A percentile compares a stretch with the other conserved stretches of the same genome.
These are phyloP conservation scores for Australoheros facetus DNA, from an alignment of 2,797 vertebrate genomes.

Conservation along the genomic window DNA sequence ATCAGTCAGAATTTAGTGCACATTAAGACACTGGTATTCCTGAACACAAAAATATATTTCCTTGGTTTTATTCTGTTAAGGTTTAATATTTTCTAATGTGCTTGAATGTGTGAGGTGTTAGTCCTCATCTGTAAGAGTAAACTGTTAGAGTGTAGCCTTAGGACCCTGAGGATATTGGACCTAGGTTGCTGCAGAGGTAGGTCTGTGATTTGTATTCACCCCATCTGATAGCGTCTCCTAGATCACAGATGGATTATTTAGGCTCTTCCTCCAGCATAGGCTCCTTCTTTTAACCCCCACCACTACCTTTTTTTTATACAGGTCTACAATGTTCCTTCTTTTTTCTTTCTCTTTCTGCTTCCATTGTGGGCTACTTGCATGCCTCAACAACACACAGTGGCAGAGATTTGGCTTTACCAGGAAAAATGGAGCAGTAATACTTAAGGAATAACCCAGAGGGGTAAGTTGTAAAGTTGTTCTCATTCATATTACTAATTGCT, in stretches of 20 bases:
- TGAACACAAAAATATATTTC: not conserved
- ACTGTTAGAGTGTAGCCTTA: slow-evolving; percentile 73
- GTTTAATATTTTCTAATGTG: slow-evolving; percentile 6
- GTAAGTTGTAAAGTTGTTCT: slow-evolving; percentile 76
- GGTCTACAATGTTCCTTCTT: slow-evolving; percentile 30
- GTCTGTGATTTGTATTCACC: slow-evolving; percentile 79
- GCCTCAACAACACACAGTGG: slow-evolving; percentile 34
- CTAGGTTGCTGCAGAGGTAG: slow-evolving; percentile 77
- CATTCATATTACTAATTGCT: slow-evolving; percentile 17
- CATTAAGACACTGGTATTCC: not conserved
- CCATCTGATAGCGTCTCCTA: slow-evolving; percentile 78
- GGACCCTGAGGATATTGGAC: slow-evolving; percentile 81
- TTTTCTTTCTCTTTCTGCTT: slow-evolving; percentile 30
- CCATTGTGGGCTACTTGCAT: slow-evolving; percentile 59
- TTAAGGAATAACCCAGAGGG: slow-evolving; percentile 55
- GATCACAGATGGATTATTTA: slow-evolving; percentile 81
- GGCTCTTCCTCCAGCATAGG: slow-evolving; percentile 67
- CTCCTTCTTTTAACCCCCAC: slow-evolving; percentile 58
- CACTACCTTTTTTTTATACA: slow-evolving; percentile 2
- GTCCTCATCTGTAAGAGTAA: slow-evolving; percentile 49
- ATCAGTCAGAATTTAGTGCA: not conserved
- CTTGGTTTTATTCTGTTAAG: not conserved
- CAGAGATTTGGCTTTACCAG: slow-evolving; percentile 40
- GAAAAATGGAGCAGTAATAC: slow-evolving; percentile 56
- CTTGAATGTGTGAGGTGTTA: slow-evolving; percentile 33